A percentile compares a stretch with the other conserved stretches of the same genome.
These are phyloP conservation scores for Nasonia giraulti DNA, from an alignment of 1,140 invertebrate genomes.

Conservation along the genomic window DNA sequence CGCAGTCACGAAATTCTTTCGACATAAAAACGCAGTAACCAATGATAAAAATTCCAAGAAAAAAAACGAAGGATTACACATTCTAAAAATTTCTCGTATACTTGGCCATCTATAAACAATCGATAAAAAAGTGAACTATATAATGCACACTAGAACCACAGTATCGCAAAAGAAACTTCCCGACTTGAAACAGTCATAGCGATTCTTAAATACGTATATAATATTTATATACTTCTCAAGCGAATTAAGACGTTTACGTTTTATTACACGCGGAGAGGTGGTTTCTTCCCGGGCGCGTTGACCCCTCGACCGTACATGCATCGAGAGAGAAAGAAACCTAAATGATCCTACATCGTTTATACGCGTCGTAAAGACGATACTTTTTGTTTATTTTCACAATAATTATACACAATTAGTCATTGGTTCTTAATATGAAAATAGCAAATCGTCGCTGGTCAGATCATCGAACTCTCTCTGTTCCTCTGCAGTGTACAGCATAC, in stretches of 20 bases:
- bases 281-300: not conserved
- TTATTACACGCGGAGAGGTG: not conserved
- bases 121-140: constrained; percentile 14
- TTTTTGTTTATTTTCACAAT: not conserved
- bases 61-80: constrained; percentile 37
- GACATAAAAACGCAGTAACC: constrained; percentile 31
- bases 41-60: constrained; percentile 47
- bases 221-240: constrained; percentile 13
- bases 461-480: not conserved
- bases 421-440: constrained; percentile 3
- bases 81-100: not conserved
- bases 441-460: not conserved
- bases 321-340: not conserved
- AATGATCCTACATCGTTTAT: not conserved
- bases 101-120: not conserved
- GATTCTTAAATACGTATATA: not conserved
- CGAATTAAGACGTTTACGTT: not conserved
- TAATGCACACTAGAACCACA: constrained; percentile 35
- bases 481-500: not conserved
- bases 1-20: not conserved
- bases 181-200: not conserved
- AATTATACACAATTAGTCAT: not conserved
- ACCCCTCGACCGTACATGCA: not conserved
- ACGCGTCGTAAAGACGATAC: constrained; percentile 27
- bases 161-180: constrained; percentile 7